Evolutionary conservation across 2,797 vertebrate genomes (phyloP), one percentile per base, ranked within the genome.

Genomic region (Aselliscus stoliczkanus): DNA sequence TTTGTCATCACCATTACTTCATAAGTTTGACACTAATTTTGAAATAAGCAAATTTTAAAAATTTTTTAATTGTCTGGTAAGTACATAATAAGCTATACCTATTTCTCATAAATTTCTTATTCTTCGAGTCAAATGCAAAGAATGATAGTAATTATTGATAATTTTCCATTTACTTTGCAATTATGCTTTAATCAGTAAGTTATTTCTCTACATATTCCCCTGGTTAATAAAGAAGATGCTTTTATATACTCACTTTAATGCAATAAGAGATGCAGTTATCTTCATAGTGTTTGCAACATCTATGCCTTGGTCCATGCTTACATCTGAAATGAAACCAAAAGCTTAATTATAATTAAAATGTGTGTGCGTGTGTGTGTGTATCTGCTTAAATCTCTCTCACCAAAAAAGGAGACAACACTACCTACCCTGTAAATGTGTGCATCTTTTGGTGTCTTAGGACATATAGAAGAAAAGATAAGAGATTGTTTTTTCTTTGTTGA

Each of bases 261-360:
- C 99, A 99, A 96, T 99, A 99, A 76, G 99, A 99, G 97, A 99
- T 99, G 98, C 99, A 99, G 98, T 99, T 99, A 98, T 99, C 99
- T 96, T 99, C 99, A 95, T 99, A 99, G 98, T 99, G 99, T 98
- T 99, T 99, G 98, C 99, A 99, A 98, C 99, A 99, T 98, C 99
- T 99, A 98, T 99, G 99, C 95, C 99, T 99, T 95, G 99, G 99
- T 97, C 99, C 99, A 83, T 98, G 98, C 98, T 99, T 99, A 98
- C 99, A 99, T 99, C 99, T 99, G 98, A 97, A 98, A 97, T 97
- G 87, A 97, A 95, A 97, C 88, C 87, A 97, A 96, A 93, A 90
- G 95, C 31, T n/a, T 50, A 96, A 80, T 47, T 11, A 60, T 39
- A 81, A 72, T 73, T 82, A 91, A 64, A 81, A 50, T n/a, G 14